These are phyloP conservation scores for Desmodus rotundus DNA, from an alignment of 2,113 vertebrate genomes.

Conservation along the genomic window DNA sequence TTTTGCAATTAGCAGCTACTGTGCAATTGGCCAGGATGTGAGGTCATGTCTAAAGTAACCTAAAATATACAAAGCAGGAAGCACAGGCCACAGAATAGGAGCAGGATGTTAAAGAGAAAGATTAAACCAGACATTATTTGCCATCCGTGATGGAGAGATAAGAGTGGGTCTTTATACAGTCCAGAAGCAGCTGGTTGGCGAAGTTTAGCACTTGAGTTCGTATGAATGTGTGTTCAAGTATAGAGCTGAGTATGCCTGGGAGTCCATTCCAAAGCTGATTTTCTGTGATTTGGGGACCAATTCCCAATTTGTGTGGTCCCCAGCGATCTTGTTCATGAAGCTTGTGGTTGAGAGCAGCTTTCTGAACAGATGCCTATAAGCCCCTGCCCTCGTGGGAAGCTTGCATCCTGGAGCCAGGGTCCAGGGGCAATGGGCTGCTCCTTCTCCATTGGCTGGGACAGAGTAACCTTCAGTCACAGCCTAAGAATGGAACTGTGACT, in stretches of 20 bases:
- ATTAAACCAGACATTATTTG: conserved; percentile 15
- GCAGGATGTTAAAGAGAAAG: conserved; percentile 37
- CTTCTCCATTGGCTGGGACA: neutral
- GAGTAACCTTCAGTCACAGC: conserved; percentile 40
- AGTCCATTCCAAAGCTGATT: neutral
- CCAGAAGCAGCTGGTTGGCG: neutral
- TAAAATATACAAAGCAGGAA: conserved; percentile 60
- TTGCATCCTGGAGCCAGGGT: neutral
- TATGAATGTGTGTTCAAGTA: neutral
- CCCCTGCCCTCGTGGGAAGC: neutral
- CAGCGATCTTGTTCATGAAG: neutral
- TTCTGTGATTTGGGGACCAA: neutral
- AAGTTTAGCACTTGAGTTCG: neutral
- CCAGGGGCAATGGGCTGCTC: neutral
- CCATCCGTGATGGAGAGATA: neutral
- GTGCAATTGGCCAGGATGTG: conserved; percentile 60
- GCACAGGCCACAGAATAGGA: conserved; percentile 30
- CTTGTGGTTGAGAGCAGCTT: neutral
- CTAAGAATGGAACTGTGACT: conserved; percentile 47
- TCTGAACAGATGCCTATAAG: neutral
- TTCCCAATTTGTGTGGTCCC: neutral
- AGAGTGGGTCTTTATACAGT: neutral
- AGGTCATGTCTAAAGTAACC: conserved; percentile 65
- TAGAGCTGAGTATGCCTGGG: neutral
- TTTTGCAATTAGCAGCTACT: conserved; percentile 37